Evolutionary conservation across 2,888 invertebrate genomes (phyloP).

Genomic region (Dastarcus helophoroides): DNA sequence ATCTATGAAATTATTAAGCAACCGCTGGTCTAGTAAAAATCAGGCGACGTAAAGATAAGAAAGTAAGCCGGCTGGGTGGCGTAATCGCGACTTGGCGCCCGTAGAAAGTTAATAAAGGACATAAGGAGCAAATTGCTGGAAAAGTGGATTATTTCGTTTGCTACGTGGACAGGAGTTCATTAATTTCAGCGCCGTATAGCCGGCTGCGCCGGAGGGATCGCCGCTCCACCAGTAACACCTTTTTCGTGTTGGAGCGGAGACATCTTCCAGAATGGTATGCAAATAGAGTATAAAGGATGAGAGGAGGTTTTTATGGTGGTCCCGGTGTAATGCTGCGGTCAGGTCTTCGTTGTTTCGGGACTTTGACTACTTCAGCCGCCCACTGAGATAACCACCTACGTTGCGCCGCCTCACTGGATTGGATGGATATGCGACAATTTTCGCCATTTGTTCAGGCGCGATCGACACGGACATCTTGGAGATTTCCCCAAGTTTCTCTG

Average conservation of each 20-base stretch:
- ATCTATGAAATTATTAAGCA: too few relatives aligned
- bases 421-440: too few relatives aligned
- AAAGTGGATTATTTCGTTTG: constrained; percentile 37
- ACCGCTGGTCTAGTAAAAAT: too few relatives aligned
- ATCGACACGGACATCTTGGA: too few relatives aligned
- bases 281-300: constrained; percentile 33
- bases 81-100: too few relatives aligned
- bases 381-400: too few relatives aligned
- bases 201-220: constrained; percentile 10
- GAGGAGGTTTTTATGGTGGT: constrained; percentile 23
- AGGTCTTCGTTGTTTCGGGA: constrained; percentile 1
- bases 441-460: too few relatives aligned
- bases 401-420: too few relatives aligned
- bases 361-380: constrained; percentile 6
- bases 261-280: constrained; percentile 36
- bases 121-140: constrained; percentile 37
- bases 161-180: constrained; percentile 38
- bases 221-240: constrained; percentile 35
- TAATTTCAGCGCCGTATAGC: constrained; percentile 31
- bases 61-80: too few relatives aligned
- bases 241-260: constrained; percentile 38
- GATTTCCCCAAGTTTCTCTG: too few relatives aligned
- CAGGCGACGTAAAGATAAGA: too few relatives aligned
- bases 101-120: too few relatives aligned
- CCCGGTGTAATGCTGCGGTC: not conserved